Evolutionary conservation across 2,797 vertebrate species (phyloP), one percentile per base, ranked within the genome.

Genomic region (Bradypodion pumilum): DNA sequence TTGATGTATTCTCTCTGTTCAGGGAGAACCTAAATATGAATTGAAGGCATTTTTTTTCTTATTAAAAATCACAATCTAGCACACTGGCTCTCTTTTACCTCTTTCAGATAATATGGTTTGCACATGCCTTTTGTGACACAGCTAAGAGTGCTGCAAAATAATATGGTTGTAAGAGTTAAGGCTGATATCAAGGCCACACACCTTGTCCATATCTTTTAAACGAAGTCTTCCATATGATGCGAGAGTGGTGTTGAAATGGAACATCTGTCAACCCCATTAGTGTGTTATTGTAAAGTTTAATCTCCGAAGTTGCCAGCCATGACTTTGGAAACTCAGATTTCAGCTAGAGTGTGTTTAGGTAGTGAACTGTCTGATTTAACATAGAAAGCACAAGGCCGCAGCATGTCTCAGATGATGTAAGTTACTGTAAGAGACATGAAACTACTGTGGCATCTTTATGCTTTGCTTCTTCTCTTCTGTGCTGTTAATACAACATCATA

Each of bases 291-390:
- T 73, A 78, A 78, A 80, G 73, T 90, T 89, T 90, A 85, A 85
- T 93, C 80, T 90, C 80, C 88, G 89, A 86, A 89, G 81, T 83
- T 91, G 83, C 70, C 77, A 81, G 74, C 85, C 86, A 72, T 80
- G 91, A 80, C 87, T 90, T 87, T 89, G 90, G 84, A 88, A 90
- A 82, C 88, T 89, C 40, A 81, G 0, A 83, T 91, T 93, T 89
- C 82, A 81, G 21, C 62, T 74, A 0, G 49, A 89, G 69, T 63
- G 35, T 86, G 81, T 72, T 88, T 90, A 84, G 86, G 87, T 90
- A 84, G 78, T 78, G 87, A 92, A 89, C 85, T 88, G 86, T 91
- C 88, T 90, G 89, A 89, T 91, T 91, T 91, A 86, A 86, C 89
- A 52, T 89, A 59, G 66, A 84, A 90, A 83, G 82, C 76, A 21